Evolutionary conservation across 2,888 invertebrate species (phyloP), one percentile per base, ranked within the genome.

Genomic region (Drosophila bunnanda): DNA sequence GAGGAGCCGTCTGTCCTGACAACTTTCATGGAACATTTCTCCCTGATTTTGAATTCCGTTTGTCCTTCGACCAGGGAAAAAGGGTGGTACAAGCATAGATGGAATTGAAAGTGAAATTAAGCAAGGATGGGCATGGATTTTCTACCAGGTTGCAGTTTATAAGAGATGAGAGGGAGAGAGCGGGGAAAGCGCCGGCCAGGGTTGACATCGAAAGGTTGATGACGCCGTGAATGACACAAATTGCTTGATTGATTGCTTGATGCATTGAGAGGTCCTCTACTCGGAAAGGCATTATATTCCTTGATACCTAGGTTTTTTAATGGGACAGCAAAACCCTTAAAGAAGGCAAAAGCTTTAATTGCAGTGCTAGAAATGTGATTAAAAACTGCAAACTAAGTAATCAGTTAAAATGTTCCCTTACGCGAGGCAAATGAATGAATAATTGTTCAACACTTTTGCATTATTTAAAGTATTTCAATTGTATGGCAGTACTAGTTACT

Each of bases 41-140:
- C 56, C 66, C 70, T 67, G 57, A 67, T 67, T 67, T 48, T 12
- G 70, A 56, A 67, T 67, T 67, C 67, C 70, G 67, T 70, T 67
- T 67, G 70, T 56, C 57, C 57, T 39, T 13, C 25, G 25, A 52
- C 50, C 50, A 10, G 50, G 50, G 30, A 28, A 38, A 17, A 1
- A 13, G 43, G 7, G 15, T 4, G 69, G 12, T 52, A 28, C 66
- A 46, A 32, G 30, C 46, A 60, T 68, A 32, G 55, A 39, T 39
- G 70, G 70, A 32, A 70, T 70, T 22, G 70, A 67, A 67, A 41
- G 70, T 67, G 67, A 69, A 67, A 67, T 67, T 67, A 67, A 69
- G 66, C 70, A 67, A 30, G 25, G 25, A 46, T 15, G 12, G 46
- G 56, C 20, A 56, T 46, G 28, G 55, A 55, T 69, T 68, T 68